These are phyloP conservation scores for Drosophila vallismaia DNA, from an alignment of 2,888 invertebrate genomes.

Conservation along the genomic window DNA sequence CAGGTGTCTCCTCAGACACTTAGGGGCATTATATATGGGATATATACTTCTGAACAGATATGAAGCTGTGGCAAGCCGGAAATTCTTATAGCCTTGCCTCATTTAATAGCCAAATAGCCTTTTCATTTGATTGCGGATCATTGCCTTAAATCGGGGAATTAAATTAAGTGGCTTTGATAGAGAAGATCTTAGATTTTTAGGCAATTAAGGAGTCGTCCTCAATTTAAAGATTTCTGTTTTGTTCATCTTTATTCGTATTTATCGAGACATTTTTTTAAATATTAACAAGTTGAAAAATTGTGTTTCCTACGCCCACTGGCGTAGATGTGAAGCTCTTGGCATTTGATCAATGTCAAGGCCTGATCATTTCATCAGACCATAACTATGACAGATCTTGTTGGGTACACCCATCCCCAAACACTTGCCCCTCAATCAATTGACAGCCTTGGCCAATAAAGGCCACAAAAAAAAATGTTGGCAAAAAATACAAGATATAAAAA, in stretches of 20 bases:
- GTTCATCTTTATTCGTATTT: background rate
- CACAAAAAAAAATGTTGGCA: constrained; percentile 31
- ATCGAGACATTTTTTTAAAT: background rate
- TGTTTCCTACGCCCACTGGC: constrained; percentile 38
- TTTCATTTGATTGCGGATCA: constrained; percentile 17
- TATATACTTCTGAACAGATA: constrained; percentile 55
- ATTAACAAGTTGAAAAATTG: constrained; percentile 7
- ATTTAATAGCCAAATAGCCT: constrained; percentile 16
- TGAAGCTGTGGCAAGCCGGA: constrained; percentile 75
- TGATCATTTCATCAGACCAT: constrained; percentile 71
- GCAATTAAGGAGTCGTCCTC: too few relatives aligned
- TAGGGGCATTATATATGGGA: constrained; percentile 41
- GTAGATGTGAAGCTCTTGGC: constrained; percentile 16
- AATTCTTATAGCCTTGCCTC: constrained; percentile 9
- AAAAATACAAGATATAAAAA: constrained; percentile 11
- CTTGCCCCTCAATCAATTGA: constrained; percentile 16
- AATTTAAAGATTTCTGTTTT: background rate
- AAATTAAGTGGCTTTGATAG: constrained; percentile 31
- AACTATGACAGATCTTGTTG: constrained; percentile 39
- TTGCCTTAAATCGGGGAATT: background rate
- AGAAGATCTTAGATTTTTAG: background rate
- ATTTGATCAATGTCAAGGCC: constrained; percentile 74
- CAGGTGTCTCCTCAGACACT: constrained; percentile 59
- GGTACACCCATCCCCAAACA: constrained; percentile 10
- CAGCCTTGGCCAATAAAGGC: constrained; percentile 54